A percentile compares a stretch with the other conserved stretches of the same genome.
phyloP scores from a whole-genome alignment of 2,888 invertebrate genomes.

The Xestia ashworthii region DNA sequence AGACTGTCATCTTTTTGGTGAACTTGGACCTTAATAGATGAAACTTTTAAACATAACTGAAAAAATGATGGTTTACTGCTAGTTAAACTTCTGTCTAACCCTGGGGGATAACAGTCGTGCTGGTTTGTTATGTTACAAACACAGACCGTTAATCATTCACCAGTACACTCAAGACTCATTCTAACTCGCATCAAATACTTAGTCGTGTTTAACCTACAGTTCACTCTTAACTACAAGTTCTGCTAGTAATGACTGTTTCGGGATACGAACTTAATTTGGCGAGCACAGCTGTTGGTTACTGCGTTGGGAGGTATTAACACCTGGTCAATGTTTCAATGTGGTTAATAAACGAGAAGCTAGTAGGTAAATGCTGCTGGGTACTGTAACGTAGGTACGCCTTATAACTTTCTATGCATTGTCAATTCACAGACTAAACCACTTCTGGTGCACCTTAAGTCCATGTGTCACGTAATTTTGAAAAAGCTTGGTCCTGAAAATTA shows the following conservation, averaged over 20 bases:
- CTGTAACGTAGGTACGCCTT: not conserved
- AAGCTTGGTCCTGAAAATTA: too few relatives aligned
- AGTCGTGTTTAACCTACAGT: not conserved
- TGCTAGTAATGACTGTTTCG: slow-evolving; percentile 15
- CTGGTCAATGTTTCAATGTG: not conserved
- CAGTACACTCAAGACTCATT: not conserved
- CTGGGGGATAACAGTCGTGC: not conserved
- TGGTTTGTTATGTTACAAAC: not conserved
- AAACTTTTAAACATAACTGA: not conserved
- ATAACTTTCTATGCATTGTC: not conserved
- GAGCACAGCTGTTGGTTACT: slow-evolving; percentile 13
- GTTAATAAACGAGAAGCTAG: not conserved
- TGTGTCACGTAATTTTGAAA: too few relatives aligned
- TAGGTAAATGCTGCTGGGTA: not conserved
- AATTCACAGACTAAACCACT: not conserved
- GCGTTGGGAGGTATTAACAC: not conserved
- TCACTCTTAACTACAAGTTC: slow-evolving; percentile 15
- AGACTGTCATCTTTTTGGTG: too few relatives aligned
- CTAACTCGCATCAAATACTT: slow-evolving; percentile 21
- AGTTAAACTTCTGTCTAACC: not conserved
- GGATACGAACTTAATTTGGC: not conserved
- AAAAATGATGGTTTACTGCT: not conserved
- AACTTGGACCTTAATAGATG: too few relatives aligned
- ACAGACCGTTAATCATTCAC: not conserved
- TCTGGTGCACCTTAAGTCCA: too few relatives aligned